These are phyloP conservation scores for Myoxocephalus aenaeus DNA, from an alignment of 2,797 vertebrate genomes.

Conservation along the genomic window DNA sequence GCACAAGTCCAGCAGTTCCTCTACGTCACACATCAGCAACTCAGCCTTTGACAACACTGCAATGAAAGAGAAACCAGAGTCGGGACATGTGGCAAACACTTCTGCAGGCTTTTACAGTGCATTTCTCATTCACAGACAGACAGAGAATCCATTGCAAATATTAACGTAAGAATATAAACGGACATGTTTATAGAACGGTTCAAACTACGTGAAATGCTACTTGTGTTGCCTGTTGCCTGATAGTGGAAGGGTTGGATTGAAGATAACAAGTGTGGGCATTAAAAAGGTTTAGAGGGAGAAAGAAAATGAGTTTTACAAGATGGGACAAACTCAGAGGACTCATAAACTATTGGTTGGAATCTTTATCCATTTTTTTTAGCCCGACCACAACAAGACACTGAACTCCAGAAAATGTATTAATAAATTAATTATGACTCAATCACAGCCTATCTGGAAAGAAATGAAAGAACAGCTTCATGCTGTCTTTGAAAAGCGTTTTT, in stretches of 20 bases:
- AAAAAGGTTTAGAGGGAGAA: not conserved
- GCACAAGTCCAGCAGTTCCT: conserved; percentile 55
- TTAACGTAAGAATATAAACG: not conserved
- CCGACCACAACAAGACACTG: not conserved
- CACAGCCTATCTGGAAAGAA: not conserved
- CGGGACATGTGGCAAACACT: not conserved
- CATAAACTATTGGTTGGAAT: not conserved
- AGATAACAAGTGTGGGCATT: not conserved
- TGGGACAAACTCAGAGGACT: not conserved
- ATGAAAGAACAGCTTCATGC: not conserved
- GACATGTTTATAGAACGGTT: not conserved
- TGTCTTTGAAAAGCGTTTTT: not conserved
- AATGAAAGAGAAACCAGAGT: conserved; percentile 34
- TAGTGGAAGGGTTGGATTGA: not conserved
- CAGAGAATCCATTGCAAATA: not conserved
- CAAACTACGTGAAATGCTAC: not conserved
- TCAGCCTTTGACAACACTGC: conserved; percentile 70
- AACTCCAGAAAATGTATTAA: not conserved
- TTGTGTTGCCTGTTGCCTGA: not conserved
- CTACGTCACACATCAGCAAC: conserved; percentile 59
- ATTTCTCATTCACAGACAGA: not conserved
- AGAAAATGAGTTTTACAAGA: not conserved
- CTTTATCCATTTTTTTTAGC: not conserved
- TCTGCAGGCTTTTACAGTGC: not conserved
- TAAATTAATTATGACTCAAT: not conserved